Base-by-base conservation (phyloP, 2,888 invertebrate species). In the Tortricodes alternella region DNA sequence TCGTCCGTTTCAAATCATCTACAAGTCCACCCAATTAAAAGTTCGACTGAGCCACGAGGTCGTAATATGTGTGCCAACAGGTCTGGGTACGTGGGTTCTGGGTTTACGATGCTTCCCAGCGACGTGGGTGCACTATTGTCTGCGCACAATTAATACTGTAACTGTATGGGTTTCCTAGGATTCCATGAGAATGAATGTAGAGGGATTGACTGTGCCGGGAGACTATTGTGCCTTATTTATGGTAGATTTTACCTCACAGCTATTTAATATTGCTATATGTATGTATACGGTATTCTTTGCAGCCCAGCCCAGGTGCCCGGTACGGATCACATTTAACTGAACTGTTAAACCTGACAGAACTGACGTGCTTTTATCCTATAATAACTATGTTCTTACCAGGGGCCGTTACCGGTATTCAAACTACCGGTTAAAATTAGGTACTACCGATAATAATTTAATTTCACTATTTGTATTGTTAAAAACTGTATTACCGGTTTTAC, bases 81-180 rank as follows among this genome's bases (percentile, higher is more conserved):
- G 89, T 87, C 85, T 80, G 61, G 59, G 56, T 65, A 86, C 79
- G 78, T 87, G 79, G 86, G 86, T 89, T 88, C 86, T 87, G 79
- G 86, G 86, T 89, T 88, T 87, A 86, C 73, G 78, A 77, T 66
- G 67, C 67, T 85, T 85, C 85, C 78, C 85, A 84, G 74, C 65
- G 65, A 60, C 63, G 46, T 59, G 46, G 70, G 68, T 71, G 64
- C 61, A 61, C 65, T 73, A 86, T 87, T 86, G 87, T 87, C 68
- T 79, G 43, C 62, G 53, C 11, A 65, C 78, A 82, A 84, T 83
- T 83, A 85, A 68, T 62, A 60, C 64, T 21, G 59, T 76, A 78
- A 80, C 79, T 74, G 83, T 80, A 73, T 66, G 71, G 67, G 60
- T 68, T 79, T 83, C 79, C 78, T 78, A 71, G 76, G 78, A 84